Percentiles rank a stretch among this genome's conserved stretches.
Evolutionary conservation across 2,113 vertebrate species (phyloP).

Genomic region (Syrmaticus mikado): DNA sequence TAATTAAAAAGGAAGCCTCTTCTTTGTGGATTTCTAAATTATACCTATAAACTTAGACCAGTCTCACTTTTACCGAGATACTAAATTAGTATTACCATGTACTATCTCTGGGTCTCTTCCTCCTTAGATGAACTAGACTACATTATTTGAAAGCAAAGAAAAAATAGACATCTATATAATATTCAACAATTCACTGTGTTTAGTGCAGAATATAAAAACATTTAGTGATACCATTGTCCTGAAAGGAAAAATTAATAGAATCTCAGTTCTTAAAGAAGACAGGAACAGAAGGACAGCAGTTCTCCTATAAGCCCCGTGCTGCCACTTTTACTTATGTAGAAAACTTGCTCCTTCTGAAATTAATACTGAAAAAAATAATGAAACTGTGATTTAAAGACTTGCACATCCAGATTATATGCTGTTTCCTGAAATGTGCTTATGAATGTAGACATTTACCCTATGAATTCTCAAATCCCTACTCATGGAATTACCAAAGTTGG

Average conservation of each 20-base stretch:
- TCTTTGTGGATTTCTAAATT: background rate
- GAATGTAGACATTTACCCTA: background rate
- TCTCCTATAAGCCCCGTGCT: background rate
- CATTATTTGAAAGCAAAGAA: background rate
- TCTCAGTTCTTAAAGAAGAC: background rate
- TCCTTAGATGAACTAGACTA: background rate
- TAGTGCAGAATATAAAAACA: background rate
- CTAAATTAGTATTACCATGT: background rate
- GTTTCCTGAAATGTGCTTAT: background rate
- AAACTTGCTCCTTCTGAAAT: background rate
- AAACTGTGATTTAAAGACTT: background rate
- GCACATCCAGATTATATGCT: background rate
- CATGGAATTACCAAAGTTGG: no score
- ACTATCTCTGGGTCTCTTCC: background rate
- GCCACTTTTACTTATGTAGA: background rate
- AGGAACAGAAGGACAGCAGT: background rate
- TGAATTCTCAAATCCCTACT: background rate
- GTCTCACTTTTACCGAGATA: background rate
- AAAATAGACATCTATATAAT: background rate
- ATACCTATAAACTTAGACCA: background rate
- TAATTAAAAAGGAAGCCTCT: background rate
- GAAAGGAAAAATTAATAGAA: background rate
- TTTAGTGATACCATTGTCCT: background rate
- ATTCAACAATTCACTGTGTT: background rate
- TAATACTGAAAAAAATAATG: background rate